Percentiles rank a stretch among this genome's conserved stretches.
Evolutionary conservation across 1,140 invertebrate species (phyloP).

Genomic region (Cardiocondyla obscurior): DNA sequence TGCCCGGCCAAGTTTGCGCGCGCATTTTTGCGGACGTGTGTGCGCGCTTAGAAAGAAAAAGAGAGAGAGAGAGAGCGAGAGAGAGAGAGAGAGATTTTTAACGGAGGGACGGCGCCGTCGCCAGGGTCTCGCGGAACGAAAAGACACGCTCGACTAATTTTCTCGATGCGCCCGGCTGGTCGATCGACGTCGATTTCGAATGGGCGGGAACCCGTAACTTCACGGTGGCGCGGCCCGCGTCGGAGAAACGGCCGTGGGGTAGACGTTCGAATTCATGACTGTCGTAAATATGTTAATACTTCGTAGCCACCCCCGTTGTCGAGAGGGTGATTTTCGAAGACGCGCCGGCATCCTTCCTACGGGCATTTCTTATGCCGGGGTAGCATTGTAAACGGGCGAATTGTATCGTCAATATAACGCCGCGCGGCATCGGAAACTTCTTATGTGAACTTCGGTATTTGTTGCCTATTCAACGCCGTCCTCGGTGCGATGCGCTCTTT

Average conservation of each 20-base stretch:
- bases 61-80: background rate
- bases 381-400: slow-evolving; percentile 53
- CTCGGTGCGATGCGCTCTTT: background rate
- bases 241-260: background rate
- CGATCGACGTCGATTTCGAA: slow-evolving; percentile 64
- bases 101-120: slow-evolving; percentile 8
- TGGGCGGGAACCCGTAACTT: slow-evolving; percentile 47
- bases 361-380: slow-evolving; percentile 55
- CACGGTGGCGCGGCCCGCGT: slow-evolving; percentile 4
- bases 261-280: slow-evolving; percentile 64
- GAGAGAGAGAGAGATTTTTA: slow-evolving; percentile 23
- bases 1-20: slow-evolving; percentile 60
- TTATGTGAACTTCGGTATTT: slow-evolving; percentile 59
- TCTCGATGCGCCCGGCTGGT: slow-evolving; percentile 53
- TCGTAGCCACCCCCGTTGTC: slow-evolving; percentile 56
- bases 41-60: slow-evolving; percentile 7
- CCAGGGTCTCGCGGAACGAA: slow-evolving; percentile 53
- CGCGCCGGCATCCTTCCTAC: slow-evolving; percentile 40
- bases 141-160: slow-evolving; percentile 68
- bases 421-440: slow-evolving; percentile 61
- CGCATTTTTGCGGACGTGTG: slow-evolving; percentile 55
- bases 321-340: slow-evolving; percentile 56
- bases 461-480: slow-evolving; percentile 53
- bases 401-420: slow-evolving; percentile 64
- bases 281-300: slow-evolving; percentile 73